phyloP scores from a whole-genome alignment of 2,797 vertebrate species.

The Trichosurus vulpecula region DNA sequence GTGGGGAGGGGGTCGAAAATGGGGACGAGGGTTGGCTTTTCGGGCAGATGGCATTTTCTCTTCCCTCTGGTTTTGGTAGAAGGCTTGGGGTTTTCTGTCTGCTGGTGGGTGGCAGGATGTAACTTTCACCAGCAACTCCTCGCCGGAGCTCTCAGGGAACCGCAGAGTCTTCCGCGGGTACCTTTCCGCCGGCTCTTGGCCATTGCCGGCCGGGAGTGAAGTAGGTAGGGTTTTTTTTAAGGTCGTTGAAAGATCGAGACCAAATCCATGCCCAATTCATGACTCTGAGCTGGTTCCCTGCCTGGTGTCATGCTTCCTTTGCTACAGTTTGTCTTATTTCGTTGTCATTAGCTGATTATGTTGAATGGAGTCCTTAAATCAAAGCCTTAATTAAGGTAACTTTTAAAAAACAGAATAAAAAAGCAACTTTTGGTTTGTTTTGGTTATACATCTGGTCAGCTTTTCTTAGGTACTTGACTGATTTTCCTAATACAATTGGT shows the following conservation, averaged over 20 bases:
- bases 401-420: slow-evolving; percentile 36
- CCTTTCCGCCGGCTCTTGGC: not conserved
- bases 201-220: not conserved
- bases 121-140: slow-evolving; percentile 55
- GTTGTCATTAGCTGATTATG: slow-evolving; percentile 8
- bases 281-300: not conserved
- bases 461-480: not conserved
- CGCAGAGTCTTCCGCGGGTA: not conserved
- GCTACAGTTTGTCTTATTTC: not conserved
- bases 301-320: not conserved
- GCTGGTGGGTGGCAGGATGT: not conserved
- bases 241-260: not conserved
- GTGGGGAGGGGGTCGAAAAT: not conserved
- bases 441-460: not conserved
- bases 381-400: slow-evolving; percentile 46
- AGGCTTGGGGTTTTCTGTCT: slow-evolving; percentile 4
- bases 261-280: not conserved
- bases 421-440: not conserved
- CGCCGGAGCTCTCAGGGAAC: not conserved
- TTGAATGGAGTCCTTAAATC: not conserved
- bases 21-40: not conserved
- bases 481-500: not conserved
- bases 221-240: not conserved
- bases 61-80: not conserved
- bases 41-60: slow-evolving; percentile 12